Evolutionary conservation across 1,140 invertebrate species (phyloP), one percentile per base, ranked within the genome.

Genomic region (Mycetomoellerius zeteki): DNA sequence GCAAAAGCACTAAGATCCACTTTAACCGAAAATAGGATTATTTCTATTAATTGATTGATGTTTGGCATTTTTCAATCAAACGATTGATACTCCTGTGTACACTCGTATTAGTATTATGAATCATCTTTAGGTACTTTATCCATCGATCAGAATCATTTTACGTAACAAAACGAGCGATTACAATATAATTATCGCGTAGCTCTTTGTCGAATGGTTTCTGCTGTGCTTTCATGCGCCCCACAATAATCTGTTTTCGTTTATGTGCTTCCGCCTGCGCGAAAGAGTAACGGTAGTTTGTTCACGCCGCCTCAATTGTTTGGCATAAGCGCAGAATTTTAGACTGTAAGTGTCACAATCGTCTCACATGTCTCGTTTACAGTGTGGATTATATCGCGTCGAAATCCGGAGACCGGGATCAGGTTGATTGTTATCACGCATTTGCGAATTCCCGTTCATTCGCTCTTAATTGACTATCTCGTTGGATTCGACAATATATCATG

Each of bases 361-460:
- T 84, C 27, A 47, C 72, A 73, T 50, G n/a, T 54, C 24, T 56
- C 52, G 12, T 24, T 81, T 30, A 52, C 33, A 58, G 19, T 47
- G 12, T 21, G 54, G 14, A 62, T 60, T 50, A 33, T 50, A 84
- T 24, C 54, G 56, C 37, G 27, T 6, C 21, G 67, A 60, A 73
- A 82, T 62, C 27, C 80, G 37, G 37, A 12, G 37, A 3, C 7
- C 24, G 24, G 33, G 12, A 30, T 8, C 54, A 52, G 43, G 24
- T 73, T 60, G 80, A 93, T 93, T 89, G 91, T 90, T 93, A 93
- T 91, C 89, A 33, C 52, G 86, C 65, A 91, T 93, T 93, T 89
- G 87, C 86, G 75, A 86, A 82, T 87, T 90, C 71, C 86, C 87
- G 91, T 89, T 91, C 52, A 65, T 52, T 62, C 78, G 86, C 69